Evolutionary conservation across 1,140 invertebrate genomes (phyloP).

Genomic region (Penaeus chinensis): DNA sequence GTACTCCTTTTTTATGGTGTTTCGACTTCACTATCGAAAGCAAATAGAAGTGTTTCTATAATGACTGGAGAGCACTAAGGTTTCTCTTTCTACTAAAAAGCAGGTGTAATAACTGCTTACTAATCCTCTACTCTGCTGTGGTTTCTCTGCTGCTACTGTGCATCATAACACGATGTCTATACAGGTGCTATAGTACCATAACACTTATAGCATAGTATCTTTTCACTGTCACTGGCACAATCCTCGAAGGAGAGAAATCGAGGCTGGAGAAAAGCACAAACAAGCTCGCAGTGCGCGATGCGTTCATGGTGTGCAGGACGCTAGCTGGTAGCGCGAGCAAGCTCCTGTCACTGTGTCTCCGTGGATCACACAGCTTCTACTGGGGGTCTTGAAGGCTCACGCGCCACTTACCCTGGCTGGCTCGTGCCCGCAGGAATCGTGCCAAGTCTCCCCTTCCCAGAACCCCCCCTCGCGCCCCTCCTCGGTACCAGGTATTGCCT

Average conservation of each 20-base stretch:
- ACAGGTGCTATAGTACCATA: neutral
- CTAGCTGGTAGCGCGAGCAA: neutral
- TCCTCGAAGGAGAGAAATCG: conserved; percentile 6
- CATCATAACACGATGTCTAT: neutral
- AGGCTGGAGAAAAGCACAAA: neutral
- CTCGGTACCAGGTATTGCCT: no score
- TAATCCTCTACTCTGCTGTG: conserved; percentile 1
- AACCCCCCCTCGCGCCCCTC: no score
- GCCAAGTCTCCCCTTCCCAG: no score
- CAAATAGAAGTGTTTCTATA: no score
- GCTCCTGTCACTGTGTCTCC: neutral
- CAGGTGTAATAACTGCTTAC: neutral
- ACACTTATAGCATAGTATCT: neutral
- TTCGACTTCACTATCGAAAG: no score
- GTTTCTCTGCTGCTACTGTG: conserved; percentile 11
- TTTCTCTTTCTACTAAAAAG: neutral
- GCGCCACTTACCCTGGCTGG: no score
- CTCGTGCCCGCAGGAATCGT: no score
- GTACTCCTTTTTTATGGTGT: no score
- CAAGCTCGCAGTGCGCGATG: conserved; percentile 39
- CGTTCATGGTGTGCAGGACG: conserved; percentile 28
- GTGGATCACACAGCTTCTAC: neutral
- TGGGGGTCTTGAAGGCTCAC: neutral
- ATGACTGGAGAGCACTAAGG: no score
- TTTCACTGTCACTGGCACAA: conserved; percentile 15